phyloP scores from a whole-genome alignment of 2,888 invertebrate genomes.

The Pseudoips prasinana region DNA sequence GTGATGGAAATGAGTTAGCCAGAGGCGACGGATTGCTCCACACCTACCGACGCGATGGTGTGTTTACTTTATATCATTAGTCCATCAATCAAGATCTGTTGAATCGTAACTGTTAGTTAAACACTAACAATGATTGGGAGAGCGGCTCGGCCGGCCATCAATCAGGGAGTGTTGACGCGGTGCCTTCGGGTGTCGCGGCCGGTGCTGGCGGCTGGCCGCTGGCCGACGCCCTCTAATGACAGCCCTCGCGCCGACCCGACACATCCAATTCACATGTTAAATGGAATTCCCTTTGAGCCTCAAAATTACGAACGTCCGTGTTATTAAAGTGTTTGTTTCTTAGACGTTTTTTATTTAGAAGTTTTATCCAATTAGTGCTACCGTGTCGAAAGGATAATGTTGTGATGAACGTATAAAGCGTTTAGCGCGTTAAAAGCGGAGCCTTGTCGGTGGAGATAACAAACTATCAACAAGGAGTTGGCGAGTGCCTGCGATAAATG shows the following conservation, averaged over 20 bases:
- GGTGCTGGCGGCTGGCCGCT: constrained; percentile 27
- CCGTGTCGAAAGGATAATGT: constrained; percentile 82
- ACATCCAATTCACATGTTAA: constrained; percentile 81
- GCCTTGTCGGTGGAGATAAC: constrained; percentile 56
- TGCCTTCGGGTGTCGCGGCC: constrained; percentile 48
- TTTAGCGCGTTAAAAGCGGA: constrained; percentile 73
- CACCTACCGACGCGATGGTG: constrained; percentile 56
- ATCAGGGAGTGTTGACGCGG: constrained; percentile 61
- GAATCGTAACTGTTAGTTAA: constrained; percentile 77
- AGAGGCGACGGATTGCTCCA: constrained; percentile 47
- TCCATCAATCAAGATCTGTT: constrained; percentile 79
- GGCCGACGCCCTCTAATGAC: constrained; percentile 58
- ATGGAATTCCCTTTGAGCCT: constrained; percentile 77
- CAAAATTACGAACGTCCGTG: constrained; percentile 67
- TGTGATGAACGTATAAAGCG: constrained; percentile 70
- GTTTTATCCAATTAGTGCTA: constrained; percentile 81
- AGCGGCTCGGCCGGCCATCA: constrained; percentile 62
- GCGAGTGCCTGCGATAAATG: constrained; percentile 9
- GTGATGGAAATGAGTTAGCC: constrained; percentile 52
- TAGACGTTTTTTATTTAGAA: constrained; percentile 69
- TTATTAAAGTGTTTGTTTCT: constrained; percentile 80
- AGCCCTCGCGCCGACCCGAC: constrained; percentile 65
- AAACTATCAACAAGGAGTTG: constrained; percentile 36
- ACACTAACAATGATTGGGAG: constrained; percentile 72
- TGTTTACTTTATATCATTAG: constrained; percentile 80